These are phyloP conservation scores for Cyanoderma ruficeps DNA, from an alignment of 2,113 vertebrate genomes.

Conservation along the genomic window DNA sequence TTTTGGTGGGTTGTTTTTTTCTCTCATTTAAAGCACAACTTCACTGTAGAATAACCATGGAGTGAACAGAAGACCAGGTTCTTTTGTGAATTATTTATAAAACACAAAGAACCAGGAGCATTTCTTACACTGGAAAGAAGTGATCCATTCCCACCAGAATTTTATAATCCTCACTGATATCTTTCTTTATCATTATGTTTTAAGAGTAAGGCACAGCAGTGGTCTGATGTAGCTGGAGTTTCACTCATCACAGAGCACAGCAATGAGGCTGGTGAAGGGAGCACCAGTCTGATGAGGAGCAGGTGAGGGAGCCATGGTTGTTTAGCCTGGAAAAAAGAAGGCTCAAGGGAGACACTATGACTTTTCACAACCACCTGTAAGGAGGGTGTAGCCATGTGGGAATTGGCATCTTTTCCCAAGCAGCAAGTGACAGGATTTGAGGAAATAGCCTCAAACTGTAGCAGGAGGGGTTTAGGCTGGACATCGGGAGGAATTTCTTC, in stretches of 20 bases:
- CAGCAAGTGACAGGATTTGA: background rate
- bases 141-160: background rate
- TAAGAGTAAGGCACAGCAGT: background rate
- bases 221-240: background rate
- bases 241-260: background rate
- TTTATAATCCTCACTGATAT: background rate
- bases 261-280: background rate
- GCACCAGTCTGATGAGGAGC: background rate
- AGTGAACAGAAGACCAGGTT: background rate
- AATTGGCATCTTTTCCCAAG: background rate
- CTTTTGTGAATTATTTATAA: background rate
- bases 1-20: background rate
- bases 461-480: background rate
- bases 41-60: background rate
- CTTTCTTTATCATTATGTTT: background rate
- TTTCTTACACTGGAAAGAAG: background rate
- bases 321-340: background rate
- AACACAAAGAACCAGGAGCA: background rate
- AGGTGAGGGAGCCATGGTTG: background rate
- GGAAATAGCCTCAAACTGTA: background rate
- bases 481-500: background rate
- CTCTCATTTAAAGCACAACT: background rate
- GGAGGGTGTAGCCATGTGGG: background rate
- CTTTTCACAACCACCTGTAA: background rate
- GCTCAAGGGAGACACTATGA: background rate